Evolutionary conservation across 2,113 vertebrate genomes (phyloP).

Genomic region (Origma solitaria): DNA sequence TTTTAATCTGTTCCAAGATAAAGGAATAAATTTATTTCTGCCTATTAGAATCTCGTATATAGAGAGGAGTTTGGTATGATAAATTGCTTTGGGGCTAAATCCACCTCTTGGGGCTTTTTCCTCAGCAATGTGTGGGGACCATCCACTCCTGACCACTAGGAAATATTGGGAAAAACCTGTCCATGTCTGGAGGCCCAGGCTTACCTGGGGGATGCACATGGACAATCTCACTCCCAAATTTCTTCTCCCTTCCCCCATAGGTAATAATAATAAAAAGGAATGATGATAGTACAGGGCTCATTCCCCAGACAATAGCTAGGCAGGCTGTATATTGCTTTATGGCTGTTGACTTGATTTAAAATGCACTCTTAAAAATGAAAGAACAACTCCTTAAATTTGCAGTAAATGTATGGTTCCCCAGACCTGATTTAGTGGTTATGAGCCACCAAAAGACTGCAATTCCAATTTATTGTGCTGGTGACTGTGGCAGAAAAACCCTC

Average conservation of each 20-base stretch:
- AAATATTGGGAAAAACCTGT: accelerated
- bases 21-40: not conserved
- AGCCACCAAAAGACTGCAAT: constrained; percentile 19
- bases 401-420: constrained; percentile 58
- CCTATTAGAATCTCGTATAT: not conserved
- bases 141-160: not conserved
- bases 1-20: not conserved
- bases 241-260: not conserved
- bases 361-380: constrained; percentile 60
- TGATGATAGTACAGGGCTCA: not conserved
- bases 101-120: not conserved
- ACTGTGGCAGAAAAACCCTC: not conserved
- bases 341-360: constrained; percentile 68
- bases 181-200: not conserved
- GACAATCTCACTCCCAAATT: not conserved
- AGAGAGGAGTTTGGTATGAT: not conserved
- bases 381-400: constrained; percentile 68
- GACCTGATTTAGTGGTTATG: constrained; percentile 67
- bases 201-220: not conserved
- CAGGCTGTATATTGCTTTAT: constrained; percentile 53
- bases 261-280: not conserved
- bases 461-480: constrained; percentile 40
- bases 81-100: not conserved
- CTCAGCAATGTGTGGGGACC: not conserved
- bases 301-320: constrained; percentile 9